Evolutionary conservation across 2,113 vertebrate species (phyloP).

Genomic region (Struthidea cinerea): DNA sequence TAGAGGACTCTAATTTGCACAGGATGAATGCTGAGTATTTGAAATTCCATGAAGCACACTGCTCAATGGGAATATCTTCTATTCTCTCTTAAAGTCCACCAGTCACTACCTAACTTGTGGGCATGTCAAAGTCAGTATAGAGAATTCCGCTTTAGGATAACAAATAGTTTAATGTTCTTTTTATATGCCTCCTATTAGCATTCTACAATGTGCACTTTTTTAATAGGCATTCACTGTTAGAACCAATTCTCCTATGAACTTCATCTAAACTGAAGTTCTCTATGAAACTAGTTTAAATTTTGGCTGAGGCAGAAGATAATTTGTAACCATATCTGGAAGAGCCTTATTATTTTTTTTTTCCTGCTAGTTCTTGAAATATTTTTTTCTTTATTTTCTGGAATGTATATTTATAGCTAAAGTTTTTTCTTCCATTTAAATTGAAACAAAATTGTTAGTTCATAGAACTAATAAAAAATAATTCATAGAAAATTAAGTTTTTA

Average conservation of each 20-base stretch:
- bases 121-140: background rate
- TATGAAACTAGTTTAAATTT: background rate
- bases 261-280: background rate
- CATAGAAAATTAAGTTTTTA: background rate
- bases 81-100: background rate
- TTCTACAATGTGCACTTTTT: background rate
- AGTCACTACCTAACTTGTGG: background rate
- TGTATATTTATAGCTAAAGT: background rate
- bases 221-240: background rate
- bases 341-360: background rate
- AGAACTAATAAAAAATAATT: background rate
- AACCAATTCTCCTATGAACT: background rate
- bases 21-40: background rate
- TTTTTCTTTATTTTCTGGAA: background rate
- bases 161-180: background rate
- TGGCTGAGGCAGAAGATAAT: background rate
- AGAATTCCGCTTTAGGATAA: background rate
- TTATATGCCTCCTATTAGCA: background rate
- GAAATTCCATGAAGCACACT: background rate
- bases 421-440: background rate
- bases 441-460: background rate
- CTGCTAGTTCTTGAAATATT: background rate
- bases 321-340: background rate
- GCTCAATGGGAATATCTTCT: background rate
- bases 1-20: background rate